Percentiles rank a stretch among this genome's conserved stretches.
phyloP scores from a whole-genome alignment of 2,888 invertebrate genomes.

The Arrhopalites spinosus region DNA sequence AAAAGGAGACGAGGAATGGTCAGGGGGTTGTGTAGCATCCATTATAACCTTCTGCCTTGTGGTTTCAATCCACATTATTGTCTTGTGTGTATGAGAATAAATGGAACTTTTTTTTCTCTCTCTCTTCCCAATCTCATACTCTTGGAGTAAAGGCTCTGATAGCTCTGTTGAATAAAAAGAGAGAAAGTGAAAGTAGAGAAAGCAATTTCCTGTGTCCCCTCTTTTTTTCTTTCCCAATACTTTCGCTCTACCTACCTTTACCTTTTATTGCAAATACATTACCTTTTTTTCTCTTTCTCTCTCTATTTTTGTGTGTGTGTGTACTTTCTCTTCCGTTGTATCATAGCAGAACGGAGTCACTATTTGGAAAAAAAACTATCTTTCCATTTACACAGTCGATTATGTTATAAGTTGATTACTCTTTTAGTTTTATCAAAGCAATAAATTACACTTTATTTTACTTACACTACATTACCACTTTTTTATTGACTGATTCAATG shows the following conservation, averaged over 20 bases:
- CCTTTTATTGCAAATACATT: not conserved
- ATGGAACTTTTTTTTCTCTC: slow-evolving; percentile 34
- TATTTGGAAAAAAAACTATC: no score
- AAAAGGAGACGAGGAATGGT: not conserved
- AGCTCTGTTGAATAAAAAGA: slow-evolving; percentile 8
- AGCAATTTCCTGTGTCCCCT: slow-evolving; percentile 38
- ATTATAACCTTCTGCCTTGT: slow-evolving; percentile 32
- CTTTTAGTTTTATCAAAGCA: no score
- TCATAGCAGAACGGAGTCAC: no score
- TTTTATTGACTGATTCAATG: no score
- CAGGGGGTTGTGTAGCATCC: slow-evolving; percentile 5
- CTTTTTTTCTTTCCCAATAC: not conserved
- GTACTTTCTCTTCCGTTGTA: no score
- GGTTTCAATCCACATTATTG: slow-evolving; percentile 38
- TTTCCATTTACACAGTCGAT: no score
- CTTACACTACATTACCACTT: no score
- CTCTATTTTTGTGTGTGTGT: not conserved
- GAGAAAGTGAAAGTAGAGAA: slow-evolving; percentile 10
- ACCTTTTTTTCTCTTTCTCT: slow-evolving; percentile 2
- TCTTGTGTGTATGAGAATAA: slow-evolving; percentile 38
- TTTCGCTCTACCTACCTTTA: not conserved
- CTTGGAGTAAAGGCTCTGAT: no score
- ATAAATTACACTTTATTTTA: no score
- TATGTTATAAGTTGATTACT: no score
- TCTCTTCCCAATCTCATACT: slow-evolving; percentile 27